Evolutionary conservation across 2,888 invertebrate genomes (phyloP).

Genomic region (Epirrhoe tristata): DNA sequence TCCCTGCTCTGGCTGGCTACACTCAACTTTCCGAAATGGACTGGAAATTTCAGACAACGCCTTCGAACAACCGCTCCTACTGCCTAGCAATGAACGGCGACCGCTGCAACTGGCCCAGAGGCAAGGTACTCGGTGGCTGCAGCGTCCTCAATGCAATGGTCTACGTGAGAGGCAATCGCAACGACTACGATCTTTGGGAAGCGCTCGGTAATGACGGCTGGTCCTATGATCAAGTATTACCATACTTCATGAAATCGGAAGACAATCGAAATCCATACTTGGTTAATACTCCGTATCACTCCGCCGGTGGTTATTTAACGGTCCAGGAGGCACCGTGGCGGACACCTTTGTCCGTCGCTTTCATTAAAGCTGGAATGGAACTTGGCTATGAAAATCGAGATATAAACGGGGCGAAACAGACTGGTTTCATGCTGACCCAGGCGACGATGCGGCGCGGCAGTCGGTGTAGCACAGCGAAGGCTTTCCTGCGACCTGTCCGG

Average conservation of each 20-base stretch:
- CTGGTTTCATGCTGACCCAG: constrained; percentile 95
- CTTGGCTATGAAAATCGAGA: constrained; percentile 93
- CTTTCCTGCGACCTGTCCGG: constrained; percentile 93
- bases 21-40: constrained; percentile 94
- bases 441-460: constrained; percentile 93
- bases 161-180: constrained; percentile 94
- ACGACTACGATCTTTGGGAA: constrained; percentile 96
- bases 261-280: constrained; percentile 95
- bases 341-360: constrained; percentile 92
- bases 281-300: constrained; percentile 90
- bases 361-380: constrained; percentile 92
- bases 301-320: constrained; percentile 91
- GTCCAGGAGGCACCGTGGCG: constrained; percentile 95
- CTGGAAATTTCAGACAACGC: constrained; percentile 96
- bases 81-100: constrained; percentile 95
- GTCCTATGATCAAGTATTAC: constrained; percentile 92
- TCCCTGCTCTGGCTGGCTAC: constrained; percentile 94
- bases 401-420: constrained; percentile 92
- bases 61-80: constrained; percentile 90
- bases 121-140: constrained; percentile 95
- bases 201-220: constrained; percentile 93
- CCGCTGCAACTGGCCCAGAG: constrained; percentile 96
- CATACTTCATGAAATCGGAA: constrained; percentile 94
- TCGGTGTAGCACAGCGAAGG: constrained; percentile 95
- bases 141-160: constrained; percentile 97